Evolutionary conservation across 35 echinoderm and acorn worm species (phyloP), one percentile per base, ranked within the genome.

Genomic region (Hemicentrotus pulcherrimus): DNA sequence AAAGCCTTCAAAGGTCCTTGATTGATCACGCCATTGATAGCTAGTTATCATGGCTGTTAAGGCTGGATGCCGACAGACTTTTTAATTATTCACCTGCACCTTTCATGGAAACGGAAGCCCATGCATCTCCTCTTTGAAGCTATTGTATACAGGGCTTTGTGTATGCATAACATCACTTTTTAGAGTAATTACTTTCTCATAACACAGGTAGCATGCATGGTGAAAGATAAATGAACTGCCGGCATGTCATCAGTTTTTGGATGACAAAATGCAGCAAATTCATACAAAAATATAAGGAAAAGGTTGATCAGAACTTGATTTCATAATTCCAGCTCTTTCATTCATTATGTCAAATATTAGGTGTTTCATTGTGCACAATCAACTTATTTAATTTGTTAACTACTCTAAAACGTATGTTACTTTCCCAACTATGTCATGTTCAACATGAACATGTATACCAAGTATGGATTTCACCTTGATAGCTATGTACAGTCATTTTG

Each of bases 31-130:
- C 4, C 22, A 22, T 28, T n/a, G 65, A 78, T 8, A 78, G 65
- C 22, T 78, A 78, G 65, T 78, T 78, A 78, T 78, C 65, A 78
- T 78, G 65, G 65, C n/a, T 22, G 65, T 78, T 78, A 78, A 78
- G 65, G 65, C 65, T 78, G 65, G 28, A 78, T 78, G 65, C 65
- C 18, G 65, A n/a, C 22, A 78, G 65, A 78, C 65, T 28, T 78
- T 59, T 78, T n/a, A 78, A 78, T 78, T 78, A 78, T 78, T 78
- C 65, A 78, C 24, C 28, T 28, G 28, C 65, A 78, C 65, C 65
- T 78, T 78, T n/a, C 65, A 78, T 8, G n/a, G n/a, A 22, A 78
- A 78, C 65, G 65, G 65, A 78, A 78, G 65, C 15, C 65, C 6
- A 78, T 78, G 24, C 19, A 78, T 78, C 65, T 78, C 19, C 65